phyloP scores from a whole-genome alignment of 1,140 invertebrate genomes.

The Hestina assimilis region DNA sequence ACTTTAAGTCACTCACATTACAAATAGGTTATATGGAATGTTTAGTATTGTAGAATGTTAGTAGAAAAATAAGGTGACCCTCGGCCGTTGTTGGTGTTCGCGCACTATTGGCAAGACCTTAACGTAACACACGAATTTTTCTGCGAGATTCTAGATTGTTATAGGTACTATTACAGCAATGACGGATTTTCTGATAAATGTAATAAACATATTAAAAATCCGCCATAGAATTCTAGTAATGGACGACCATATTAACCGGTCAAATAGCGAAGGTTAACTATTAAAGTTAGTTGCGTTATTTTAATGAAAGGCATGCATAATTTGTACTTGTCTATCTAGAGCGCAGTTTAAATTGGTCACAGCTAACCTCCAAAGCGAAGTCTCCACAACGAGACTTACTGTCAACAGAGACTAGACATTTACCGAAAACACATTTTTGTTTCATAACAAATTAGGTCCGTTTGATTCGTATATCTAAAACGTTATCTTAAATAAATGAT shows the following conservation, averaged over 20 bases:
- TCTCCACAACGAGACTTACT: constrained; percentile 46
- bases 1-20: constrained; percentile 73
- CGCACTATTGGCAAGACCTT: constrained; percentile 21
- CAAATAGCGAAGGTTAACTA: constrained; percentile 1
- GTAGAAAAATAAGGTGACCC: constrained; percentile 25
- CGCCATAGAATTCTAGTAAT: constrained; percentile 18
- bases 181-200: too few species aligned
- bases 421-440: constrained; percentile 58
- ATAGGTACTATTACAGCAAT: too few species aligned
- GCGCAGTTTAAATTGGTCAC: constrained; percentile 51
- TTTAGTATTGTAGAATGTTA: constrained; percentile 66
- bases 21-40: constrained; percentile 61
- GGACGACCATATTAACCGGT: constrained; percentile 8
- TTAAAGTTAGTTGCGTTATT: constrained; percentile 33
- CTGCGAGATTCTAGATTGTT: constrained; percentile 37
- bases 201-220: too few species aligned
- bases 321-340: constrained; percentile 72
- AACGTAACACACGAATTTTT: constrained; percentile 20
- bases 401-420: constrained; percentile 70
- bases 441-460: constrained; percentile 61
- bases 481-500: constrained; percentile 73
- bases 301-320: constrained; percentile 58
- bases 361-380: constrained; percentile 38
- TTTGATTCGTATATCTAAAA: constrained; percentile 67
- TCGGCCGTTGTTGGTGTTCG: constrained; percentile 29